phyloP scores from a whole-genome alignment of 2,797 vertebrate species.

The Cacajao melanocephalus region DNA sequence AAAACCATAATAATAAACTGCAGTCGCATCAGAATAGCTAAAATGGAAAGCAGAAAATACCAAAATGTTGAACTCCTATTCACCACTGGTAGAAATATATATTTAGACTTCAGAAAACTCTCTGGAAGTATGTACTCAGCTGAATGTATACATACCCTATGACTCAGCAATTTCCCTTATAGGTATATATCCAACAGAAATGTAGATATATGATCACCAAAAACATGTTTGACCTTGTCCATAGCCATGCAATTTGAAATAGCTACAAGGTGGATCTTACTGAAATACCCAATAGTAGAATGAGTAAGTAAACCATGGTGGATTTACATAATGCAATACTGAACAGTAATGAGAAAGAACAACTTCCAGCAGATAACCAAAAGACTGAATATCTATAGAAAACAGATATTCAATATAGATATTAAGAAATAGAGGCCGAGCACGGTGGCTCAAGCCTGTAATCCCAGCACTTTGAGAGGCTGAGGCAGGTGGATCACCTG shows the following conservation, averaged over 20 bases:
- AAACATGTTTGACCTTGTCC: background rate
- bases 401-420: background rate
- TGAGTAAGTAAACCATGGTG: background rate
- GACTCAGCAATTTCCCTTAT: background rate
- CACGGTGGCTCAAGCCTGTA: background rate
- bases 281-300: background rate
- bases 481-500: background rate
- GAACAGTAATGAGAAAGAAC: background rate
- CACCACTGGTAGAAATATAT: background rate
- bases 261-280: background rate
- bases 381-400: background rate
- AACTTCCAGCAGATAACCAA: background rate
- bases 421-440: background rate
- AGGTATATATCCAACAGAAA: background rate
- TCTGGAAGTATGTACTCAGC: background rate
- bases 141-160: background rate
- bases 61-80: background rate
- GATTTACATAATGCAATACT: background rate
- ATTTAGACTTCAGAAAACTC: background rate
- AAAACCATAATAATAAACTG: background rate
- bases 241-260: background rate
- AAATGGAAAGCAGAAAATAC: slow-evolving; percentile 1
- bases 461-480: background rate
- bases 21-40: background rate
- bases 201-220: background rate